phyloP scores from a whole-genome alignment of 2,113 vertebrate species.

The Dasyurus viverrinus region DNA sequence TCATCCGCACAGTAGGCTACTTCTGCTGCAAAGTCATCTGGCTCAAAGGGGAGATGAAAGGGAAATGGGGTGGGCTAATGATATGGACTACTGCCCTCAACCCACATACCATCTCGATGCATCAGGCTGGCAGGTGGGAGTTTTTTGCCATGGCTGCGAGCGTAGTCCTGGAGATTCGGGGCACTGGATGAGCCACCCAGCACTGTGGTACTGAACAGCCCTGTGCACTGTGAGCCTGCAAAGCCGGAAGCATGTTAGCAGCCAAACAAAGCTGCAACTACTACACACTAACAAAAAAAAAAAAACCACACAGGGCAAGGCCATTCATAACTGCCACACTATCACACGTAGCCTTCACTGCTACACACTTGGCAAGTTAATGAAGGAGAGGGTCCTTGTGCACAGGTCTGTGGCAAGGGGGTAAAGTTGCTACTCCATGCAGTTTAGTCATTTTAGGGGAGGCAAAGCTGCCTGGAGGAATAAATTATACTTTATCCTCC shows the following conservation, averaged over 20 bases:
- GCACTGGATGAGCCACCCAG: conserved; percentile 99
- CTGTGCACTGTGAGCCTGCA: conserved; percentile 98
- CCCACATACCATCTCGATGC: conserved; percentile 98
- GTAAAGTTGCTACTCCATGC: conserved; percentile 39
- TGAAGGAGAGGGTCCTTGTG: conserved; percentile 33
- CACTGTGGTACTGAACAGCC: conserved; percentile 99
- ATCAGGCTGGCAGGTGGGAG: conserved; percentile 94
- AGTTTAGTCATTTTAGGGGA: conserved; percentile 76
- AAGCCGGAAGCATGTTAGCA: conserved; percentile 90
- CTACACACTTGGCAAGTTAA: conserved; percentile 50
- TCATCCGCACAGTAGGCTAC: background rate
- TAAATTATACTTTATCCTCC: conserved; percentile 23
- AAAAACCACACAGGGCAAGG: conserved; percentile 47
- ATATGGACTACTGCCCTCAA: conserved; percentile 54
- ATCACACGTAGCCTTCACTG: conserved; percentile 43
- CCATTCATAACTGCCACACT: conserved; percentile 55
- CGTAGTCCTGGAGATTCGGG: conserved; percentile 99
- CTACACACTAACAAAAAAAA: conserved; percentile 70
- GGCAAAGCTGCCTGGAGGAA: conserved; percentile 49
- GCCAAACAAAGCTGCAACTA: conserved; percentile 77
- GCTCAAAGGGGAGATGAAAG: conserved; percentile 37
- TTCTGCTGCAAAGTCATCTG: conserved; percentile 41
- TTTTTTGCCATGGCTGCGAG: conserved; percentile 99
- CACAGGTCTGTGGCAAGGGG: conserved; percentile 28
- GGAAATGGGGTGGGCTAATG: background rate